Percentiles rank a stretch among this genome's conserved stretches.
Evolutionary conservation across 2,113 vertebrate genomes (phyloP).

Genomic region (Ranitomeya variabilis): DNA sequence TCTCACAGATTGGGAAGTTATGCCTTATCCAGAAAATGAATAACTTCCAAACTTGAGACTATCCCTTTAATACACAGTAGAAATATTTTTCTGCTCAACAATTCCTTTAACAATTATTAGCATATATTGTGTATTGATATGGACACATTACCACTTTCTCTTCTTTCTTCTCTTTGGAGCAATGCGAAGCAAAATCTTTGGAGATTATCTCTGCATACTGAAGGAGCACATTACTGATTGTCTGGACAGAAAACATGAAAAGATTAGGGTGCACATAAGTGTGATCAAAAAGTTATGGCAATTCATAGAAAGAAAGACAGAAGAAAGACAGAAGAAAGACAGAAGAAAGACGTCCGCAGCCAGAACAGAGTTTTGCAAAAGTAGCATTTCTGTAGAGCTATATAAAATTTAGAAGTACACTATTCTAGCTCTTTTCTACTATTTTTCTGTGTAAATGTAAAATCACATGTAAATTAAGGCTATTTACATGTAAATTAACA

Average conservation of each 20-base stretch:
- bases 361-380: background rate
- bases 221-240: slow-evolving; percentile 95
- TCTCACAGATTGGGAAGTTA: too few species aligned
- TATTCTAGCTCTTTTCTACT: background rate
- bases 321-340: background rate
- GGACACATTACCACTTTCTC: slow-evolving; percentile 82
- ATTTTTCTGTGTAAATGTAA: background rate
- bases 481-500: too few species aligned
- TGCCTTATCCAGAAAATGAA: too few species aligned
- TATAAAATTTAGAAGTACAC: background rate
- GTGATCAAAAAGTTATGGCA: background rate
- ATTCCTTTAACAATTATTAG: background rate
- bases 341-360: background rate
- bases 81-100: too few species aligned
- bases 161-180: slow-evolving; percentile 88
- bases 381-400: too few species aligned
- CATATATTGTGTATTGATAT: background rate
- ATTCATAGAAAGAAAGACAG: background rate
- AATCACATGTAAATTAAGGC: background rate
- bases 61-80: too few species aligned
- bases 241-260: slow-evolving; percentile 71
- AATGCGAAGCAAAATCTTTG: slow-evolving; percentile 90
- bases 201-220: slow-evolving; percentile 95
- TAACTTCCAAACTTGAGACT: too few species aligned
- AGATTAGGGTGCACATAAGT: background rate